A percentile compares a stretch with the other conserved stretches of the same genome.
These are phyloP conservation scores for Grammomys surdaster DNA, from an alignment of 2,113 vertebrate genomes.

Conservation along the genomic window DNA sequence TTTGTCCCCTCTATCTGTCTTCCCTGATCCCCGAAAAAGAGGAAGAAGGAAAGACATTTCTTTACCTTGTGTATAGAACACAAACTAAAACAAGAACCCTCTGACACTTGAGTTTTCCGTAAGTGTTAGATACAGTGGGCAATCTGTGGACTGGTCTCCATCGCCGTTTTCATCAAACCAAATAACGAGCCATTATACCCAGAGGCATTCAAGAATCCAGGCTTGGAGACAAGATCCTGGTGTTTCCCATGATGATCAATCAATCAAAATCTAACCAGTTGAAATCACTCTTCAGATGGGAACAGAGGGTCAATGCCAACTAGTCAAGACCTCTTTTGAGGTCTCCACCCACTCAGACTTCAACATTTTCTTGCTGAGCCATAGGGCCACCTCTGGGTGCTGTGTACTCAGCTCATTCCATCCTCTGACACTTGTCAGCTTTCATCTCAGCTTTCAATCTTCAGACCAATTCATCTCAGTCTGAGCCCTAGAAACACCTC, in stretches of 20 bases:
- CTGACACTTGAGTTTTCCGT: slow-evolving; percentile 1
- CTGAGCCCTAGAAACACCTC: neutral
- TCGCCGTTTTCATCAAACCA: slow-evolving; percentile 10
- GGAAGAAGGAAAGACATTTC: neutral
- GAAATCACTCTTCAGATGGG: slow-evolving; percentile 21
- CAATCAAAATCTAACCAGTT: slow-evolving; percentile 10
- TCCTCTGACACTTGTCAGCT: neutral
- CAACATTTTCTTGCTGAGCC: neutral
- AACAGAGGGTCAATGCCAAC: neutral
- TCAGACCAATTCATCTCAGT: neutral
- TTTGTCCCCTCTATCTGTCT: neutral
- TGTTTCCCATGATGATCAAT: neutral
- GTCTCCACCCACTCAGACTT: neutral
- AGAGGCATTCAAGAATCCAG: neutral
- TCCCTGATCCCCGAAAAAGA: neutral
- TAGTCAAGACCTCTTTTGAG: neutral
- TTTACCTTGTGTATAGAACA: neutral
- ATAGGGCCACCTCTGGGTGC: neutral
- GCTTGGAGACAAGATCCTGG: slow-evolving; percentile 11
- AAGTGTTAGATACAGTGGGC: neutral
- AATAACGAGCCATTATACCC: slow-evolving; percentile 13
- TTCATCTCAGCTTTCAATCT: neutral
- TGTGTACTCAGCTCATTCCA: neutral
- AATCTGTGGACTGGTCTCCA: neutral
- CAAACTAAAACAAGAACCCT: neutral